Conservation (phyloP, 2,113 vertebrate genomes). For the Chelonoidis abingdonii region DNA sequence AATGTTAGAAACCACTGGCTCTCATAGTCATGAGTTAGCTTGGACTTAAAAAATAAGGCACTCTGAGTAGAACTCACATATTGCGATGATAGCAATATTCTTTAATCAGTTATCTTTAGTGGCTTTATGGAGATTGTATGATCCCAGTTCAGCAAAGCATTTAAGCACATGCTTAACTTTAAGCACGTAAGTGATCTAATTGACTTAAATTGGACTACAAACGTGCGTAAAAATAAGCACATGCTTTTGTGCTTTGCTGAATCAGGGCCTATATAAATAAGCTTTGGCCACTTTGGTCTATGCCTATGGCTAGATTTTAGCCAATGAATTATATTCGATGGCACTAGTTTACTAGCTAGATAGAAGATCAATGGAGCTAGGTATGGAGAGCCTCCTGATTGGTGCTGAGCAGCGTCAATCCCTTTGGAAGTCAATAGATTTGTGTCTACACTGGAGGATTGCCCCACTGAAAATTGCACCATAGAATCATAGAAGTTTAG, state of each 20-base stretch:
- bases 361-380: neutral
- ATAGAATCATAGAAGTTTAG: too few relatives aligned
- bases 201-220: neutral
- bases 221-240: neutral
- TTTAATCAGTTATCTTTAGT: neutral
- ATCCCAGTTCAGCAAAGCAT: neutral
- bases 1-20: neutral
- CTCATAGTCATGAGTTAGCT: neutral
- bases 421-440: neutral
- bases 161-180: neutral
- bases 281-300: neutral
- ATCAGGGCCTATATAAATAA: neutral
- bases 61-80: neutral
- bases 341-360: neutral
- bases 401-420: neutral
- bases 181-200: neutral
- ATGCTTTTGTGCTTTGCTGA: neutral
- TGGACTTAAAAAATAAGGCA: neutral
- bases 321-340: too few relatives aligned
- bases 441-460: neutral
- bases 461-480: neutral
- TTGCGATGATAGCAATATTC: neutral
- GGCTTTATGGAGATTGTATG: neutral
- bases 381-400: neutral
- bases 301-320: neutral